A percentile compares a stretch with the other conserved stretches of the same genome.
These are phyloP conservation scores for Delichon dasypus DNA, from an alignment of 2,797 vertebrate species.

Conservation along the genomic window DNA sequence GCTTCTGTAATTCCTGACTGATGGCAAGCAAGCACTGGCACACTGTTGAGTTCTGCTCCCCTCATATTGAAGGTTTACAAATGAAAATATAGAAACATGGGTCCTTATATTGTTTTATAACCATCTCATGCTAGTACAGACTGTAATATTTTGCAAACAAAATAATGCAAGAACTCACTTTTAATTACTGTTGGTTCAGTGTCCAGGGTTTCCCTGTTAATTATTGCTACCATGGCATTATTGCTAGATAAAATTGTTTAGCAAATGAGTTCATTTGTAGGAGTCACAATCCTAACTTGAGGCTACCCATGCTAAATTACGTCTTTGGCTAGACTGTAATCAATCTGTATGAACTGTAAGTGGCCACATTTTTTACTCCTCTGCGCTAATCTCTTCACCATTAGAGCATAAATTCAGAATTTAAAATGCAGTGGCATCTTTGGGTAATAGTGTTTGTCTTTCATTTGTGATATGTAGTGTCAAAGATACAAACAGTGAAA, in stretches of 20 bases:
- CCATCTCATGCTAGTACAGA: neutral
- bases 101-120: neutral
- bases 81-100: neutral
- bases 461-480: neutral
- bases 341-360: neutral
- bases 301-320: neutral
- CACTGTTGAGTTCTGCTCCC: neutral
- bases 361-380: neutral
- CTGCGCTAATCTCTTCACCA: neutral
- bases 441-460: neutral
- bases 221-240: neutral
- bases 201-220: neutral
- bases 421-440: neutral
- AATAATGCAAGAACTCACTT: neutral
- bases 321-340: neutral
- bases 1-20: neutral
- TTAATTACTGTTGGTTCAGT: neutral
- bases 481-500: neutral
- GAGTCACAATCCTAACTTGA: neutral
- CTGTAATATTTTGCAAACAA: neutral
- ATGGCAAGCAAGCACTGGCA: neutral
- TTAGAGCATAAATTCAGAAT: neutral
- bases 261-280: neutral
- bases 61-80: neutral
- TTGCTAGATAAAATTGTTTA: neutral